These are phyloP conservation scores for Ectemnius lituratus DNA, from an alignment of 2,888 invertebrate species.

Conservation along the genomic window DNA sequence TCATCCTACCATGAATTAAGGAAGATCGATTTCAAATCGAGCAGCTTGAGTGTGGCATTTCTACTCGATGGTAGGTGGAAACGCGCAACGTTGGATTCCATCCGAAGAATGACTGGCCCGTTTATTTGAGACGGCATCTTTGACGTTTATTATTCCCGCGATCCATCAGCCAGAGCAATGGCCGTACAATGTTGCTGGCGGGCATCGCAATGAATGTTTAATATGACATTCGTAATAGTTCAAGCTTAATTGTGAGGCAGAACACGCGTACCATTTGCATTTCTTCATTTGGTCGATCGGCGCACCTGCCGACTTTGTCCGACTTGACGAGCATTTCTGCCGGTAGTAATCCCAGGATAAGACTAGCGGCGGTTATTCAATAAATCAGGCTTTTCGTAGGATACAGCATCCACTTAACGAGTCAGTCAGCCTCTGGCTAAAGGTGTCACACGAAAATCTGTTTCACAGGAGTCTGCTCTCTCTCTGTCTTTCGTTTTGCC, in stretches of 20 bases:
- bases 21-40: neutral
- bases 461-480: neutral
- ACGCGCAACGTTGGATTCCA: neutral
- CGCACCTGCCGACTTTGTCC: neutral
- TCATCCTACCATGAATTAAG: no score
- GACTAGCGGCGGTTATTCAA: slow-evolving; percentile 3
- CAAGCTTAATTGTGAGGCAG: neutral
- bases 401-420: neutral
- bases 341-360: neutral
- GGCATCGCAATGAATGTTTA: neutral
- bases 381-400: slow-evolving; percentile 2
- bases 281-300: neutral
- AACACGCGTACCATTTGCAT: neutral
- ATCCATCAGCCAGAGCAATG: neutral
- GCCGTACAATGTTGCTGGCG: neutral
- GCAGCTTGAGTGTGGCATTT: neutral
- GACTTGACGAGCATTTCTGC: neutral
- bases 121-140: neutral
- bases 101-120: neutral
- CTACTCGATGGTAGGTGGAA: slow-evolving; percentile 4
- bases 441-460: slow-evolving; percentile 1
- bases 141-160: slow-evolving; percentile 2
- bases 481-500: neutral
- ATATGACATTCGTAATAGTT: neutral
- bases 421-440: neutral